Evolutionary conservation across 2,888 invertebrate genomes (phyloP), one percentile per base, ranked within the genome.

Genomic region (Cecidostiba fungosa): DNA sequence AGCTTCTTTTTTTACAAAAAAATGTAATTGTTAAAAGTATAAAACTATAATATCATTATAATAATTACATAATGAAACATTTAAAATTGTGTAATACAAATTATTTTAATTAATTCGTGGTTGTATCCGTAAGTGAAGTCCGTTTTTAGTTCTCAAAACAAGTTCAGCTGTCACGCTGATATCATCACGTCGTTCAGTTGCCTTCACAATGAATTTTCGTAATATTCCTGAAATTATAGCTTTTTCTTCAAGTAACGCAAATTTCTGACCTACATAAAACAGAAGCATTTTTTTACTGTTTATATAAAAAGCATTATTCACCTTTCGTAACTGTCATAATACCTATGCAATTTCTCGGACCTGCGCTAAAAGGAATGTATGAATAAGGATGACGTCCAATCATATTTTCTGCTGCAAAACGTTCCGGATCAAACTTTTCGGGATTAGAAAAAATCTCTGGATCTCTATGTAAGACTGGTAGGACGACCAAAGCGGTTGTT

Each of bases 61-160:
- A 23, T 54, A 39, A 59, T 70, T 73, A 54, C 36, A 36, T 54
- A 78, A 26, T 32, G 4, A 54, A 36, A 36, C 36, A 36, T 36
- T 36, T 19, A 81, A 23, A 66, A 66, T n/a, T 78, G 66, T 72
- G 10, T 36, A 29, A 10, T 26, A n/a, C 50, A 39, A 50, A 16
- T 77, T 26, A 77, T 4, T 2, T 43, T 76, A 80, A 66, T 70
- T 70, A 3, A 36, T 3, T 80, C 84, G 77, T 26, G 82, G 50
- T 59, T 69, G n/a, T 66, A 94, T 93, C 88, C 93, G 94, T 0
- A 95, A 93, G 80, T 92, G 91, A 12, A 96, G 92, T 10, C 95
- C 96, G 88, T 95, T 92, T 90, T 95, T 95, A 19, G 95, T 95
- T 85, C 95, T 91, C 66, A 95, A 91, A 80, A 96, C 95, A 19